phyloP scores from a whole-genome alignment of 2,797 vertebrate genomes.

The Parauchenoglanis punctatus region DNA sequence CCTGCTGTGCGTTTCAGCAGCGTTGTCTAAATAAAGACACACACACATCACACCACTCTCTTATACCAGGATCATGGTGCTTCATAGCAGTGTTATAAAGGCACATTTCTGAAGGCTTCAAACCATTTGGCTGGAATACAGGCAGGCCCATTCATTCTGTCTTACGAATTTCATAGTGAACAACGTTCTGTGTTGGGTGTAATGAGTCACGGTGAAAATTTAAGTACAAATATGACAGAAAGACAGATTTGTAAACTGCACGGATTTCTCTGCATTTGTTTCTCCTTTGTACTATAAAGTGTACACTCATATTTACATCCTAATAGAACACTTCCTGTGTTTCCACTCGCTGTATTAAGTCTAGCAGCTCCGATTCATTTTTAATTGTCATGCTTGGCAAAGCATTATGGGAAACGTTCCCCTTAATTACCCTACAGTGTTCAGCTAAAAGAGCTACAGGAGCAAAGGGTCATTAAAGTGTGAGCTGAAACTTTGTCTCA shows the following conservation, averaged over 20 bases:
- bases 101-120: neutral
- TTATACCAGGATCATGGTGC: neutral
- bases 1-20: neutral
- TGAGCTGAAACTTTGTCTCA: neutral
- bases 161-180: neutral
- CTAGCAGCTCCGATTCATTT: neutral
- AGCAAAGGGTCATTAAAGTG: neutral
- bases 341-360: neutral
- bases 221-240: neutral
- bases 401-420: neutral
- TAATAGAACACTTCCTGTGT: neutral
- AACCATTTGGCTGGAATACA: neutral
- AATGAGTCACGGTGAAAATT: neutral
- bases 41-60: neutral
- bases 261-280: neutral
- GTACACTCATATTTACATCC: neutral
- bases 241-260: neutral
- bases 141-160: neutral
- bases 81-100: neutral
- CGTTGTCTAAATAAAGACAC: neutral
- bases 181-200: neutral
- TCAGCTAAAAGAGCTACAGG: neutral
- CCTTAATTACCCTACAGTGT: neutral
- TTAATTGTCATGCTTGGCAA: neutral
- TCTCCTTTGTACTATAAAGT: neutral